Evolutionary conservation across 2,797 vertebrate genomes (phyloP), one percentile per base, ranked within the genome.

Genomic region (Gila robusta): DNA sequence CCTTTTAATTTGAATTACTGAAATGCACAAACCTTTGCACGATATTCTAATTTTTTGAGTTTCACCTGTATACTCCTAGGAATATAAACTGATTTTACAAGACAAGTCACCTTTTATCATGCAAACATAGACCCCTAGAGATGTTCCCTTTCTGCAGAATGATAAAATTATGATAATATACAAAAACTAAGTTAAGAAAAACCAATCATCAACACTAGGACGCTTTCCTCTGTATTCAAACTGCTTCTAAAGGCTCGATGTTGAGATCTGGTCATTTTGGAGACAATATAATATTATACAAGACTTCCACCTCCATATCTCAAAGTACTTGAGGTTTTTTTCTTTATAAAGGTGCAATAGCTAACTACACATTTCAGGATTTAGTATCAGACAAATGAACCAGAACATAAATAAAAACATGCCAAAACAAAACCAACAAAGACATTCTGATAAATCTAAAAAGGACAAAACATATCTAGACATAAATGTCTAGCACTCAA

Each of bases 391-490:
- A 76, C 14, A 17, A 37, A 32, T 28, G 2, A 49, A 19, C 1
- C 8, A 54, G 64, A 79, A 16, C 72, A 49, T 72, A 41, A 78
- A 47, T 64, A 35, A 23, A 35, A 70, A 44, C 17, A 47, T 37
- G 21, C 5, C 10, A 32, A 49, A 72, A 64, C 64, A 32, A 82
- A 8, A 84, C 9, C 17, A 73, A 83, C 62, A 76, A 32, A 76
- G 79, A 79, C 7, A 41, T 28, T 21, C 10, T n/a, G 39, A 69
- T 76, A 9, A 56, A 67, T 86, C 73, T 37, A 39, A 71, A 77
- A 23, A 39, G 47, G 32, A 54, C 21, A 8, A 37, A 35, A 21
- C 44, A 67, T n/a, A 73, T 76, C 56, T 52, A 81, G 14, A 70
- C 14, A 76, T 52, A 47, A 74, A 66, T 37, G 32, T 76, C 28